phyloP scores from a whole-genome alignment of 2,888 invertebrate genomes.

The Diarsia dahlii region DNA sequence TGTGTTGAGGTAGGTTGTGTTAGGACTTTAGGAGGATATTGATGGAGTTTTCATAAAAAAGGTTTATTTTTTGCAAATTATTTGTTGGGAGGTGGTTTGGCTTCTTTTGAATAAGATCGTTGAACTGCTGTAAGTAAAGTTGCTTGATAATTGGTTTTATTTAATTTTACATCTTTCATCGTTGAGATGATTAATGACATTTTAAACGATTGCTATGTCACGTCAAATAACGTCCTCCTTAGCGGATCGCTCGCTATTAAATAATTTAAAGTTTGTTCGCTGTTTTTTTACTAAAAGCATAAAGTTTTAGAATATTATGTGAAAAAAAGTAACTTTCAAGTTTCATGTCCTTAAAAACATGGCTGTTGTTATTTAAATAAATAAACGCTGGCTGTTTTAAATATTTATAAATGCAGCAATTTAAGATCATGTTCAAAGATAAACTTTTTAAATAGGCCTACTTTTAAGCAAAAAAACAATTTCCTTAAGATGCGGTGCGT shows the following conservation, averaged over 20 bases:
- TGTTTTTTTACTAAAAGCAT: not conserved
- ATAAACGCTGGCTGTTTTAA: not conserved
- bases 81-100: slow-evolving; percentile 26
- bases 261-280: not conserved
- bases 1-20: slow-evolving; percentile 62
- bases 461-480: not conserved
- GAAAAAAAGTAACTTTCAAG: not conserved
- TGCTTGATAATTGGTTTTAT: slow-evolving; percentile 5
- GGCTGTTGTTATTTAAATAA: not conserved
- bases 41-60: slow-evolving; percentile 35
- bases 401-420: not conserved
- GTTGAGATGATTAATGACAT: slow-evolving; percentile 22
- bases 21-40: slow-evolving; percentile 59
- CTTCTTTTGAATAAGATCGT: slow-evolving; percentile 20
- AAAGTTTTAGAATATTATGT: not conserved
- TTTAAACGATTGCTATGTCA: slow-evolving; percentile 12
- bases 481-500: slow-evolving; percentile 6
- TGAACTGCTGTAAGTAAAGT: slow-evolving; percentile 16
- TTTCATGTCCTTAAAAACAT: not conserved
- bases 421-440: not conserved
- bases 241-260: not conserved
- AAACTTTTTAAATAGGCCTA: slow-evolving; percentile 4
- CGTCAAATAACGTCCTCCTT: not conserved
- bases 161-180: slow-evolving; percentile 1
- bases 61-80: slow-evolving; percentile 31